Base-by-base conservation (phyloP, 2,888 invertebrate genomes). In the Chirona hameri region DNA sequence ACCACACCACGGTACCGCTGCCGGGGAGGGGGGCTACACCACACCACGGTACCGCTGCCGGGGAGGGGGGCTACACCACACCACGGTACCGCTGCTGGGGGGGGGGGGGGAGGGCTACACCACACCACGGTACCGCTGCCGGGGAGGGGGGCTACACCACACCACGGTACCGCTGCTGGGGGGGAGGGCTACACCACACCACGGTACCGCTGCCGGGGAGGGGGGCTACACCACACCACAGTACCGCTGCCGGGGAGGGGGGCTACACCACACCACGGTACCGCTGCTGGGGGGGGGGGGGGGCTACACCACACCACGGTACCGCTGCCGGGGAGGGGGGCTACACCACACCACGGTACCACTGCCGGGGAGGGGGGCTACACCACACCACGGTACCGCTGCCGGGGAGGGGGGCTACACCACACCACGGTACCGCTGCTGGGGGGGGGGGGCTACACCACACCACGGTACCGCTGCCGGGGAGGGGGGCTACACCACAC, bases 381-480 rank as follows among this genome's bases (percentile, higher is more conserved):
- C n/a, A n/a, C n/a, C n/a, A n/a, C n/a, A n/a, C n/a, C n/a, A n/a
- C 0, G 96, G 95, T 0, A 85, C 85, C 46, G 85, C 89, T 89
- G 86, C 27, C 81, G 79, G 14, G 27, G 29, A 24, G 21, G 69
- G 65, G 29, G 52, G 9, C n/a, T n/a, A n/a, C n/a, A n/a, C n/a
- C n/a, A n/a, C n/a, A n/a, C n/a, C n/a, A n/a, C n/a, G n/a, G n/a
- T n/a, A n/a, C n/a, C n/a, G n/a, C n/a, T n/a, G n/a, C n/a, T n/a
- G n/a, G 27, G 81, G 48, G 31, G 31, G n/a, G 48, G 48, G 55
- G 0, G 24, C 60, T 10, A 60, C 60, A 60, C 60, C 9, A 21
- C 4, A 60, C 24, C 0, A 10, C 24, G 52, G 18, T 12, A 52
- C 52, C 52, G 18, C 15, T 52, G 86, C 27, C 79, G 79, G 14